Conservation (phyloP, 2,113 vertebrate genomes). For the Paraplagusia blochii region DNA sequence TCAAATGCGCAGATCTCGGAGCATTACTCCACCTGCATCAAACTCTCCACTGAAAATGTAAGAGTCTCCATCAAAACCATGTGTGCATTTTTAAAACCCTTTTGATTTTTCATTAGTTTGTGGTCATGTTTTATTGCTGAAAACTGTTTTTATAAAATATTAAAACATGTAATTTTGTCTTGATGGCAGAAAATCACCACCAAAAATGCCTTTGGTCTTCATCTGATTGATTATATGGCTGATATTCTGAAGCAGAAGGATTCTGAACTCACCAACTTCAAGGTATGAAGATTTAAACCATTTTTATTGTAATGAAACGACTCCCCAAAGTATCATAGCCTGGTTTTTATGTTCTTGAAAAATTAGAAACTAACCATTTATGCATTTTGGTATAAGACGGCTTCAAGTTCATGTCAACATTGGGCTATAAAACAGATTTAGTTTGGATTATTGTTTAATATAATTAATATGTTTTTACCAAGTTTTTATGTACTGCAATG, state of each 20-base stretch:
- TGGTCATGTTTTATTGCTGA: too few species aligned
- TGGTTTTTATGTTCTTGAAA: too few species aligned
- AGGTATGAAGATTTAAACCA: constrained; percentile 74
- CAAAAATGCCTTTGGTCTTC: constrained; percentile 93
- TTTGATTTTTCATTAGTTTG: too few species aligned
- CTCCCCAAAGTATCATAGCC: too few species aligned
- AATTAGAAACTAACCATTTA: too few species aligned
- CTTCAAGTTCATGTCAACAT: background rate
- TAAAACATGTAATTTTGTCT: constrained; percentile 1
- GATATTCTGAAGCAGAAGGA: constrained; percentile 91
- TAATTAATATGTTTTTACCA: too few species aligned
- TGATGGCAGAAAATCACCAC: constrained; percentile 91
- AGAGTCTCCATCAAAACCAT: constrained; percentile 61
- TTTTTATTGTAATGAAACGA: background rate
- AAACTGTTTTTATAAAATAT: background rate
- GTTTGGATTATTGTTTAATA: background rate
- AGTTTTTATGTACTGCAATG: too few species aligned
- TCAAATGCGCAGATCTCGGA: constrained; percentile 89
- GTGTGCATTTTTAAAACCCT: background rate
- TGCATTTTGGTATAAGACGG: too few species aligned
- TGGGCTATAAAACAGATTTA: background rate
- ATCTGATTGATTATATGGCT: constrained; percentile 94
- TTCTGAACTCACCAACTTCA: constrained; percentile 86
- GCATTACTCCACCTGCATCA: constrained; percentile 95
- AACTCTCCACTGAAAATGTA: constrained; percentile 92